These are phyloP conservation scores for Lasiurus borealis DNA, from an alignment of 2,113 vertebrate species.

Conservation along the genomic window DNA sequence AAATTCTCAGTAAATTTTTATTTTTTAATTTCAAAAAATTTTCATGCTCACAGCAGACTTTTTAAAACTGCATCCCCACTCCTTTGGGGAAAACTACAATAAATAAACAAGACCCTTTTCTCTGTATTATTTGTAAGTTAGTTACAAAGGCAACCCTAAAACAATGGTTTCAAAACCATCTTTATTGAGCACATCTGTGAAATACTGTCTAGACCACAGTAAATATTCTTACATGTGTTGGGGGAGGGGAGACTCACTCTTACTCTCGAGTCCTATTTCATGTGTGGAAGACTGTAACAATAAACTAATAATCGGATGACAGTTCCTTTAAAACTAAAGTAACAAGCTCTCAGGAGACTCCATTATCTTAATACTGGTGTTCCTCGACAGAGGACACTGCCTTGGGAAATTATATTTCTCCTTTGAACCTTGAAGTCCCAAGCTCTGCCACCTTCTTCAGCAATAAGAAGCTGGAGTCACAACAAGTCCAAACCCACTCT, in stretches of 20 bases:
- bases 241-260: background rate
- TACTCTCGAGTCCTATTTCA: slow-evolving; percentile 44
- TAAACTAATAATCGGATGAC: slow-evolving; percentile 38
- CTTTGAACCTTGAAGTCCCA: slow-evolving; percentile 52
- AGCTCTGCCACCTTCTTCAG: slow-evolving; percentile 46
- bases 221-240: slow-evolving; percentile 28
- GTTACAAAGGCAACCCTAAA: slow-evolving; percentile 7
- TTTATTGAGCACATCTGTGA: background rate
- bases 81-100: background rate
- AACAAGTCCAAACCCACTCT: background rate
- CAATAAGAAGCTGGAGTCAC: slow-evolving; percentile 50
- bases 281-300: slow-evolving; percentile 55
- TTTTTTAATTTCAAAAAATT: background rate
- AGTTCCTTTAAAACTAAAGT: slow-evolving; percentile 77
- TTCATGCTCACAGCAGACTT: background rate
- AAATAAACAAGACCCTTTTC: background rate
- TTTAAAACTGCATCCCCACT: background rate
- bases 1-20: background rate
- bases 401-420: slow-evolving; percentile 72
- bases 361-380: slow-evolving; percentile 75
- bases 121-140: background rate
- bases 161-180: background rate
- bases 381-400: slow-evolving; percentile 51
- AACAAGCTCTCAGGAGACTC: slow-evolving; percentile 77
- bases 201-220: background rate